These are phyloP conservation scores for Corythoichthys haematopterus DNA, from an alignment of 2,113 vertebrate genomes.

Conservation along the genomic window DNA sequence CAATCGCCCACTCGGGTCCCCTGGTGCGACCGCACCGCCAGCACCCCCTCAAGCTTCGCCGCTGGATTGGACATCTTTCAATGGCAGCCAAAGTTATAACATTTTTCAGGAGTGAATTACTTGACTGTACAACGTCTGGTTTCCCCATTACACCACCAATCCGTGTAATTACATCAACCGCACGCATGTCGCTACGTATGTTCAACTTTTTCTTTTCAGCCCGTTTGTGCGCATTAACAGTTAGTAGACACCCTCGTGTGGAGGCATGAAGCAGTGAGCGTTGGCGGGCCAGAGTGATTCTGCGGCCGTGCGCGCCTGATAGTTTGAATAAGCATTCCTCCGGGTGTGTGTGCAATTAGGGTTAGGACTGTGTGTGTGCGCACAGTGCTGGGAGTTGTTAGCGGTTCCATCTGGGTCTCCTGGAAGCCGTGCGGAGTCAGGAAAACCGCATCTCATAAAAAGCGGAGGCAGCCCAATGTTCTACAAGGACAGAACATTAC, in stretches of 20 bases:
- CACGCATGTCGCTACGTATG: slow-evolving; percentile 65
- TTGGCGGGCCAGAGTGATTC: slow-evolving; percentile 36
- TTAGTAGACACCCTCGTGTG: slow-evolving; percentile 26
- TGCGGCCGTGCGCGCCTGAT: slow-evolving; percentile 46
- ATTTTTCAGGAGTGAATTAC: too few relatives aligned
- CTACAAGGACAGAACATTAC: slow-evolving; percentile 99
- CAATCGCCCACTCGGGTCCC: too few relatives aligned
- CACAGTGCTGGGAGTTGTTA: slow-evolving; percentile 69
- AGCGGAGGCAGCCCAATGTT: slow-evolving; percentile 98
- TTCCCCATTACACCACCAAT: slow-evolving; percentile 54
- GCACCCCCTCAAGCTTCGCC: too few relatives aligned
- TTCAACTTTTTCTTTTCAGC: slow-evolving; percentile 13
- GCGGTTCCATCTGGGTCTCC: slow-evolving; percentile 94
- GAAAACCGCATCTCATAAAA: slow-evolving; percentile 98
- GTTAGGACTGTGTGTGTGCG: slow-evolving; percentile 53
- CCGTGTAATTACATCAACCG: slow-evolving; percentile 65
- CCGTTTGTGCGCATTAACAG: slow-evolving; percentile 8
- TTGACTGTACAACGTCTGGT: neutral
- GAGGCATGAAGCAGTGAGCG: slow-evolving; percentile 47
- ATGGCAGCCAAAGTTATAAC: too few relatives aligned
- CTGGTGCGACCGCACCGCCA: too few relatives aligned
- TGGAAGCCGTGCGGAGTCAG: slow-evolving; percentile 94
- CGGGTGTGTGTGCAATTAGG: slow-evolving; percentile 64
- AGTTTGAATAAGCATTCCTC: slow-evolving; percentile 66
- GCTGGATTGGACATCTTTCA: too few relatives aligned